Percentiles rank a stretch among this genome's conserved stretches.
phyloP scores from a whole-genome alignment of 2,113 vertebrate species.

The Labrus mixtus region DNA sequence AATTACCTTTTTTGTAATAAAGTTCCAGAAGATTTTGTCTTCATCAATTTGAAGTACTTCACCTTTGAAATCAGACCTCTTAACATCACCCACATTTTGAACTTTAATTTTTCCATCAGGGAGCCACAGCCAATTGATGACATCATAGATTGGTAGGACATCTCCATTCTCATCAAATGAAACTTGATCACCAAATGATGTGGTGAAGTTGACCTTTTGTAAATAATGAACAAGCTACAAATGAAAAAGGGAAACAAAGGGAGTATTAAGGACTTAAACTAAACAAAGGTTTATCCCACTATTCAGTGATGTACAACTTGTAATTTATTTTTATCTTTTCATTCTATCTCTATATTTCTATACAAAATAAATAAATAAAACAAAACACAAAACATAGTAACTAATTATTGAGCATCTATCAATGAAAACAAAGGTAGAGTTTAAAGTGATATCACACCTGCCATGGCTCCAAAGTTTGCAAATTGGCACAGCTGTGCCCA shows the following conservation, averaged over 20 bases:
- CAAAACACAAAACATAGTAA: background rate
- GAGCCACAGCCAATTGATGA: constrained; percentile 80
- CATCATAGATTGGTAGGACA: constrained; percentile 78
- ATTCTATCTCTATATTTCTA: too few species aligned
- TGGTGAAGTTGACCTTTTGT: constrained; percentile 76
- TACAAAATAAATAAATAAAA: background rate
- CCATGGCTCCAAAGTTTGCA: constrained; percentile 73
- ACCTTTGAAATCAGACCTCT: constrained; percentile 51
- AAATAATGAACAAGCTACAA: constrained; percentile 75
- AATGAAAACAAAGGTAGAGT: background rate
- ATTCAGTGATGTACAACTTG: too few species aligned
- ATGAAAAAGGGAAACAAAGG: background rate
- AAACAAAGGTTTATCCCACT: too few species aligned
- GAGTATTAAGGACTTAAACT: too few species aligned
- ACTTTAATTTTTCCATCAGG: constrained; percentile 61
- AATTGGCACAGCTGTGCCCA: constrained; percentile 65
- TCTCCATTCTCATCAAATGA: constrained; percentile 82
- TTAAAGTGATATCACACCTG: constrained; percentile 67
- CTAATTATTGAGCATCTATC: too few species aligned
- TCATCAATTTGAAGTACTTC: constrained; percentile 73
- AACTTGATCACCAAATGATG: constrained; percentile 76
- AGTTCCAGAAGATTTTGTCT: constrained; percentile 76
- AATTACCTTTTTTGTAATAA: constrained; percentile 52
- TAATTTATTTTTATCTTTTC: too few species aligned
- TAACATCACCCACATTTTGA: constrained; percentile 71